Percentiles rank a stretch among this genome's conserved stretches.
Evolutionary conservation across 2,797 vertebrate genomes (phyloP).

Genomic region (Harpagifer antarcticus): DNA sequence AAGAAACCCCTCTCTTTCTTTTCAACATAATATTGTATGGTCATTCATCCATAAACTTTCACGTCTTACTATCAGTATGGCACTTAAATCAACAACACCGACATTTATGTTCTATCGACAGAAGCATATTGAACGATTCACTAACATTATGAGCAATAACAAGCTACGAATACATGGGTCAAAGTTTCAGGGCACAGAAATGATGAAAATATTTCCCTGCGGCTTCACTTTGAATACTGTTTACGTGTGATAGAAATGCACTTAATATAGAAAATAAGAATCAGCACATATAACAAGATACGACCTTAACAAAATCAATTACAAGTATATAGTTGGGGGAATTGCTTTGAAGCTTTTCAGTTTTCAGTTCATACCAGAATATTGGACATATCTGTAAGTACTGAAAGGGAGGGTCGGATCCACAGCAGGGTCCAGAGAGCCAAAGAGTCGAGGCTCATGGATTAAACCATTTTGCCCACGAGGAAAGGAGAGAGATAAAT

Average conservation of each 20-base stretch:
- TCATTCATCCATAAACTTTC: conserved; percentile 2
- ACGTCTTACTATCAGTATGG: neutral
- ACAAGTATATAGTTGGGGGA: neutral
- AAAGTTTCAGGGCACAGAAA: conserved; percentile 17
- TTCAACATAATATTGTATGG: neutral
- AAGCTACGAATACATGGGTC: conserved; percentile 3
- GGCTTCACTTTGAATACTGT: neutral
- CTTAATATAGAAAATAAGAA: conserved; percentile 7
- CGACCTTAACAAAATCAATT: neutral
- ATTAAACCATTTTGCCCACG: neutral
- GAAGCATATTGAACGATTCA: conserved; percentile 11
- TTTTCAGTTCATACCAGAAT: conserved; percentile 4
- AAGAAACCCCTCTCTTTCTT: neutral
- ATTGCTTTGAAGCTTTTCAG: conserved; percentile 3
- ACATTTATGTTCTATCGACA: conserved; percentile 11
- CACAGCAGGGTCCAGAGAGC: neutral
- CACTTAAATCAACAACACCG: conserved; percentile 7
- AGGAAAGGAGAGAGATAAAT: neutral
- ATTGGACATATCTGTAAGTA: neutral
- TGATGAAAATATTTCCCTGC: conserved; percentile 1
- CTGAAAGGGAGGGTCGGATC: conserved; percentile 4
- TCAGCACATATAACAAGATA: neutral
- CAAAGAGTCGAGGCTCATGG: neutral
- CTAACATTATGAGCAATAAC: conserved; percentile 16
- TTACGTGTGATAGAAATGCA: neutral